Percentiles rank a stretch among this genome's conserved stretches.
phyloP scores from a whole-genome alignment of 2,888 invertebrate species.

The Byasa hedistus region DNA sequence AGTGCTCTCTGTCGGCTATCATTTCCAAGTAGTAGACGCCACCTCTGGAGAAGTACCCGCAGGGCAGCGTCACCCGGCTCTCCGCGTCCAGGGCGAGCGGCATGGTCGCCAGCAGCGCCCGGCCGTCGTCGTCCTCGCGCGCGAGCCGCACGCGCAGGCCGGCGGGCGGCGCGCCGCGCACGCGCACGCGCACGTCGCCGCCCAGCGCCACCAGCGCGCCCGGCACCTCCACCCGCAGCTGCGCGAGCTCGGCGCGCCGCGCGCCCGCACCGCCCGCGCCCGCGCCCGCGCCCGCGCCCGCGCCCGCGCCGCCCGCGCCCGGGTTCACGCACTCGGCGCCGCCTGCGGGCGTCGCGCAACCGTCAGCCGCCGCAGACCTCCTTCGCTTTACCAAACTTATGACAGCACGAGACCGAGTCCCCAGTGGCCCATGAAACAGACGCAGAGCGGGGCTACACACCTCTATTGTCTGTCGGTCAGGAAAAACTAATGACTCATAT shows the following conservation, averaged over 20 bases:
- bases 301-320: too few species aligned
- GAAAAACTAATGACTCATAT: too few species aligned
- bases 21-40: constrained; percentile 80
- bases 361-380: background rate
- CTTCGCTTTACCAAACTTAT: too few species aligned
- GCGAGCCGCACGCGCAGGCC: constrained; percentile 66
- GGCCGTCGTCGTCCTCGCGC: constrained; percentile 72
- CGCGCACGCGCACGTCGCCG: constrained; percentile 87
- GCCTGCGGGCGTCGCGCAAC: constrained; percentile 44
- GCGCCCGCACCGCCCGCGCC: too few species aligned
- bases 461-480: too few species aligned
- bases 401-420: too few species aligned
- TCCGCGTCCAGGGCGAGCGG: constrained; percentile 75
- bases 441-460: too few species aligned
- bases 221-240: constrained; percentile 85
- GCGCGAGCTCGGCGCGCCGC: constrained; percentile 59
- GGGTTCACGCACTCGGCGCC: constrained; percentile 66
- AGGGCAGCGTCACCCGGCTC: constrained; percentile 80
- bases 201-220: constrained; percentile 87
- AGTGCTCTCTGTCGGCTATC: constrained; percentile 57
- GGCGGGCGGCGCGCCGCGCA: constrained; percentile 75
- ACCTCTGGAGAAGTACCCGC: constrained; percentile 86
- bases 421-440: too few species aligned
- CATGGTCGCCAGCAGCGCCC: constrained; percentile 63
- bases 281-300: constrained; percentile 59